Conservation (phyloP, 2,888 invertebrate genomes). For the Liodrosophila aerea region DNA sequence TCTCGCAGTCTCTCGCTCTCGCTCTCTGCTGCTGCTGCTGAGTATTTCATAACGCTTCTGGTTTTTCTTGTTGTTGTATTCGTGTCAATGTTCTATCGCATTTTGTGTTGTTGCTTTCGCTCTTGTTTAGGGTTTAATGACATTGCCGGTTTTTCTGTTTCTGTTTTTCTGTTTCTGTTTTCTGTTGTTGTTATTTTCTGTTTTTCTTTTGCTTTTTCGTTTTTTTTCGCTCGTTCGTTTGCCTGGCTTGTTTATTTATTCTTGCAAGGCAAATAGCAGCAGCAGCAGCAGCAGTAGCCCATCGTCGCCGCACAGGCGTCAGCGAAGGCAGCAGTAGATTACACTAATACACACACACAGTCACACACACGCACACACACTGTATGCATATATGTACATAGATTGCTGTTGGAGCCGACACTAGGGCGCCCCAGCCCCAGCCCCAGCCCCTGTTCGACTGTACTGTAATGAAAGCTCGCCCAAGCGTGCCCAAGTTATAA, state of each 20-base stretch:
- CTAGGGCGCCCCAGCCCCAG: constrained; percentile 33
- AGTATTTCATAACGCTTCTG: constrained; percentile 77
- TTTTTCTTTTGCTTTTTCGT: constrained; percentile 21
- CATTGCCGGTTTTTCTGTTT: constrained; percentile 70
- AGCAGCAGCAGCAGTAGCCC: constrained; percentile 28
- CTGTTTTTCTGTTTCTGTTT: constrained; percentile 32
- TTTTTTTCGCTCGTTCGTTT: constrained; percentile 46
- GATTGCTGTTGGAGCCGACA: constrained; percentile 12
- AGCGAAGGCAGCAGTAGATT: constrained; percentile 27
- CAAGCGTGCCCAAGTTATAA: constrained; percentile 24
- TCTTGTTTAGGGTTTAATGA: constrained; percentile 79
- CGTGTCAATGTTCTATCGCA: constrained; percentile 71
- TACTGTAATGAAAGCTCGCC: constrained; percentile 26
- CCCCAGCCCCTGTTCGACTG: constrained; percentile 15
- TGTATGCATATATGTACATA: constrained; percentile 15
- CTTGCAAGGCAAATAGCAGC: constrained; percentile 65
- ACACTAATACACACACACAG: constrained; percentile 15
- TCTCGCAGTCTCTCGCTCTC: constrained; percentile 16
- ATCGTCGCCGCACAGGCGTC: constrained; percentile 31
- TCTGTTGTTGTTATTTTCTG: constrained; percentile 32
- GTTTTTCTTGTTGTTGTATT: constrained; percentile 72
- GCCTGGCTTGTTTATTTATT: constrained; percentile 71
- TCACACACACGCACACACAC: too few relatives aligned
- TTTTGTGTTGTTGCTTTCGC: constrained; percentile 72
- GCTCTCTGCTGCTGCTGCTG: constrained; percentile 11